Percentiles rank a stretch among this genome's conserved stretches.
These are phyloP conservation scores for Neopipo cinnamomea DNA, from an alignment of 2,113 vertebrate genomes.

Conservation along the genomic window DNA sequence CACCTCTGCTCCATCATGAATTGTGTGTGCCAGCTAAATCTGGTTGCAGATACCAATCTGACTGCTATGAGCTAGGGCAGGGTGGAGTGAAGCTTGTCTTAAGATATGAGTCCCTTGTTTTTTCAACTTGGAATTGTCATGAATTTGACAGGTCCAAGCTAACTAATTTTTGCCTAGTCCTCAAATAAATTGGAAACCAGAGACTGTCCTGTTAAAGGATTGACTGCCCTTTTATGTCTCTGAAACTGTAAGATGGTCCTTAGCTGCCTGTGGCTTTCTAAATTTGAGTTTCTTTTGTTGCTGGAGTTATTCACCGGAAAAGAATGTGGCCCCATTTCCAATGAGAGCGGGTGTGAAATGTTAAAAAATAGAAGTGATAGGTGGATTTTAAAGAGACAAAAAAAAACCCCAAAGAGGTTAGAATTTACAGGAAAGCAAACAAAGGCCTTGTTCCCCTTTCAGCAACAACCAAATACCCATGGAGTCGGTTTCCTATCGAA, in stretches of 20 bases:
- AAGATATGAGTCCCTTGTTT: neutral
- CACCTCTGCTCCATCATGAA: neutral
- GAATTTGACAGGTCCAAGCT: neutral
- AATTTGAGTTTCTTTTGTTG: constrained; percentile 41
- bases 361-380: constrained; percentile 16
- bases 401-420: neutral
- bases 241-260: neutral
- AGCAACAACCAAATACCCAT: neutral
- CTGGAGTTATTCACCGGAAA: constrained; percentile 21
- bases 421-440: constrained; percentile 9
- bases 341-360: neutral
- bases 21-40: neutral
- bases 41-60: constrained; percentile 28
- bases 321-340: constrained; percentile 3
- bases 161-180: neutral
- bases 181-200: neutral
- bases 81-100: neutral
- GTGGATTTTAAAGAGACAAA: neutral
- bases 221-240: neutral
- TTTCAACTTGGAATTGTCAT: neutral
- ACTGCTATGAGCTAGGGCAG: neutral
- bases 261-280: neutral
- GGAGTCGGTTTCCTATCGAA: neutral
- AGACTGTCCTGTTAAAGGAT: neutral
- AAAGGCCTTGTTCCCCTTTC: neutral